These are phyloP conservation scores for Clarias magur DNA, from an alignment of 2,113 vertebrate species.

Conservation along the genomic window DNA sequence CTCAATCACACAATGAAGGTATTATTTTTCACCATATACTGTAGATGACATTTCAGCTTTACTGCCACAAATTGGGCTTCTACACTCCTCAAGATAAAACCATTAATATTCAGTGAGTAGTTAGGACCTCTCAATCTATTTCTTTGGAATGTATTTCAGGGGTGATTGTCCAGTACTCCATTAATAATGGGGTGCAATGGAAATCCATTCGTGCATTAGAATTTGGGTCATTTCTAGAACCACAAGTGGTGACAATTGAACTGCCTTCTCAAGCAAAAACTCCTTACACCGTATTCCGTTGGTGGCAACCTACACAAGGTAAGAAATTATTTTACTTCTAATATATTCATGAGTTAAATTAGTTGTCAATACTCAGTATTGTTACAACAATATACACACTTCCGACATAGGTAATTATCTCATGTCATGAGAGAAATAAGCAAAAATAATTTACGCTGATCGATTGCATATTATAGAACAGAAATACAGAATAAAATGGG, in stretches of 20 bases:
- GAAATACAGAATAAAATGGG: not conserved
- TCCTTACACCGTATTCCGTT: constrained; percentile 87
- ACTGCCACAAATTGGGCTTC: not conserved
- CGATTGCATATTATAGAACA: not conserved
- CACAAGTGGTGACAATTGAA: constrained; percentile 93
- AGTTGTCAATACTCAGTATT: not conserved
- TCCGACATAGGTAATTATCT: not conserved
- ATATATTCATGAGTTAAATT: not conserved
- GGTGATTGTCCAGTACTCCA: constrained; percentile 92
- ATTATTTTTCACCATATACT: not conserved
- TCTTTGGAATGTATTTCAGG: constrained; percentile 67
- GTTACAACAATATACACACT: not conserved
- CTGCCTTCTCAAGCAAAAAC: constrained; percentile 88
- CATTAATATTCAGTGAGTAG: not conserved
- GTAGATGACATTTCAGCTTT: constrained; percentile 2
- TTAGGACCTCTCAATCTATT: not conserved
- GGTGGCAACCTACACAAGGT: constrained; percentile 98
- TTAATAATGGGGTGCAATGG: constrained; percentile 93
- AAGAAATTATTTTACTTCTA: constrained; percentile 1
- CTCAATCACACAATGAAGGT: constrained; percentile 95
- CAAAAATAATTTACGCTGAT: not conserved
- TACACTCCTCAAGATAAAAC: not conserved
- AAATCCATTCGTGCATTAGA: constrained; percentile 89
- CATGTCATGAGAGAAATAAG: not conserved
- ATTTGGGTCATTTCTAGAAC: constrained; percentile 91